Evolutionary conservation across 2,113 vertebrate species (phyloP).

Genomic region (Zapornia atra): DNA sequence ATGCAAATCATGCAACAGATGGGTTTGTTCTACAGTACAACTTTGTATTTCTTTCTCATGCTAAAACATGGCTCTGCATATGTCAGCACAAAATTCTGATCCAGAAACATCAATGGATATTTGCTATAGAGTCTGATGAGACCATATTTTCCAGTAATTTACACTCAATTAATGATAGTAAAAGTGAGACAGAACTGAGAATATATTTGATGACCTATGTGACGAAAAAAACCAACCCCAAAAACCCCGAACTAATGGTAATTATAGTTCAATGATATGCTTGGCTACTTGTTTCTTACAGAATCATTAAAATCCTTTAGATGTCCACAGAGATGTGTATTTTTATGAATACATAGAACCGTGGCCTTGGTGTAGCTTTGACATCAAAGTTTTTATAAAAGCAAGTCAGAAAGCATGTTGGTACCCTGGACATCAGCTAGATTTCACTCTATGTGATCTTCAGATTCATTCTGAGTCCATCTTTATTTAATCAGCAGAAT

Average conservation of each 20-base stretch:
- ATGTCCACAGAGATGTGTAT: background rate
- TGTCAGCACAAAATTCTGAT: background rate
- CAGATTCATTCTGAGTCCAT: background rate
- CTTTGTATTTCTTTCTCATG: background rate
- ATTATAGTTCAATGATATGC: background rate
- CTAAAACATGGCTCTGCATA: background rate
- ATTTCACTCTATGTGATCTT: background rate
- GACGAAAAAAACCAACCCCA: rapidly evolving
- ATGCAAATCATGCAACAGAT: background rate
- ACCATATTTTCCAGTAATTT: background rate
- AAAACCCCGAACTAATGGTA: background rate
- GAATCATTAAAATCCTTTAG: background rate
- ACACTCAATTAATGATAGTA: background rate
- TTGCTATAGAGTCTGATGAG: background rate
- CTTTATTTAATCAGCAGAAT: background rate
- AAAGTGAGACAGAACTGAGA: background rate
- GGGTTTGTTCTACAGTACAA: background rate
- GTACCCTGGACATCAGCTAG: rapidly evolving
- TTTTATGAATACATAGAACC: background rate
- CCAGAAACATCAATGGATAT: background rate
- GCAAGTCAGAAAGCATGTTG: background rate
- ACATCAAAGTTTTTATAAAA: background rate
- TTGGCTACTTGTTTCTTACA: background rate
- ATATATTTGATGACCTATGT: background rate
- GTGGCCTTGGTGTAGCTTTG: background rate